Evolutionary conservation across 2,797 vertebrate genomes (phyloP).

Genomic region (Mus minutoides): DNA sequence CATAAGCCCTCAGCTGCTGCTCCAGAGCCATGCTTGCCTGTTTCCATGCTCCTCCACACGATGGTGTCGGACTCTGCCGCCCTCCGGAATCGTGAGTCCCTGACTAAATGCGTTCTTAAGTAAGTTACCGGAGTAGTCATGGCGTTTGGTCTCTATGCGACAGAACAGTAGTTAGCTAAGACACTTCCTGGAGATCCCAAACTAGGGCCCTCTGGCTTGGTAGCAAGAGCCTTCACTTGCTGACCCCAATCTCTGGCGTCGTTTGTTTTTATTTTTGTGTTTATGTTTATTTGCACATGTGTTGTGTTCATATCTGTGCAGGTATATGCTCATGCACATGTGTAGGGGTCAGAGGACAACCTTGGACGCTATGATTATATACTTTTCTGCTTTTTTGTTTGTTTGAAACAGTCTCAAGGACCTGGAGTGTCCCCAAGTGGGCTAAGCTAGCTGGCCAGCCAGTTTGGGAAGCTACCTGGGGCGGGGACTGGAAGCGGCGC

Average conservation of each 20-base stretch:
- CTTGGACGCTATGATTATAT: neutral
- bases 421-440: neutral
- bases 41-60: neutral
- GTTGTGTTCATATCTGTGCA: neutral
- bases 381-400: neutral
- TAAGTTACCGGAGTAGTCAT: neutral
- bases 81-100: neutral
- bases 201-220: neutral
- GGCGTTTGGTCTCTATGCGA: neutral
- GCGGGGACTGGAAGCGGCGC: neutral
- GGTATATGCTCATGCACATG: neutral
- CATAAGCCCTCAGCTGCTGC: neutral
- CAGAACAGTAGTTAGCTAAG: neutral
- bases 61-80: neutral
- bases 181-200: neutral
- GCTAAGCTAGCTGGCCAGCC: neutral
- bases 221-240: neutral
- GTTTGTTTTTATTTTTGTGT: neutral
- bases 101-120: neutral
- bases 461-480: neutral
- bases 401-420: neutral
- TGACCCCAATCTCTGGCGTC: neutral
- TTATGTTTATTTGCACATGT: neutral
- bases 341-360: neutral
- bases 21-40: neutral